Base-by-base conservation (phyloP, 1,140 invertebrate genomes). In the Lucilia sericata region DNA sequence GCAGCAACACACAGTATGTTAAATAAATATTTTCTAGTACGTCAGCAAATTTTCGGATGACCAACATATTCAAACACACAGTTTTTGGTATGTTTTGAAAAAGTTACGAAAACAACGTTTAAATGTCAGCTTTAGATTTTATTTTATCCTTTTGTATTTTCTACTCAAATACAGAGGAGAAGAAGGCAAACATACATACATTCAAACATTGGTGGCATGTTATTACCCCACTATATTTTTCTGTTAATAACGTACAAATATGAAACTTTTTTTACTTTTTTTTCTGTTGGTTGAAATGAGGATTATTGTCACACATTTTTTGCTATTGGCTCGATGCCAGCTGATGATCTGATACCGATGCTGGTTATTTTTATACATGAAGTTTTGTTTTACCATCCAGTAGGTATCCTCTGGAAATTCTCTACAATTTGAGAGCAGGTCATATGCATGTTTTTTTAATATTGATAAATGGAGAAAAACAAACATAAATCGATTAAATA, bases 221-320 rank as follows among this genome's bases (percentile, higher is more conserved):
- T 55, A 55, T 55, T 55, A 55, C 51, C 12, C 74, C n/a, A 76
- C 34, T 76, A 8, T 10, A 42, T 12, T 76, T 3, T 75, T 7
- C 25, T 14, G 30, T 34, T 14, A 17, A 42, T 14, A 14, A 13
- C 4, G 25, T 75, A 75, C 2, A 42, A 42, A 42, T 14, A 5
- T 34, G 13, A 36, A 42, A 13, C 34, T 36, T 4, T 13, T 76
- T 76, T 42, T 76, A 7, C 36, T 42, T 36, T 42, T 8, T 76
- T 76, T 36, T 76, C 36, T 76, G 74, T 76, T 76, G 74, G 74
- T 76, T 76, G 51, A 55, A 76, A 36, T 76, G 74, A n/a, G 74
- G 74, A 76, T 76, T 76, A 76, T 76, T 76, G 74, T 76, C 74
- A 76, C 74, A 76, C 74, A 34, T 76, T 42, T 42, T 5, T 42